phyloP scores from a whole-genome alignment of 2,113 vertebrate species.

The Anarhynchus alexandrinus region DNA sequence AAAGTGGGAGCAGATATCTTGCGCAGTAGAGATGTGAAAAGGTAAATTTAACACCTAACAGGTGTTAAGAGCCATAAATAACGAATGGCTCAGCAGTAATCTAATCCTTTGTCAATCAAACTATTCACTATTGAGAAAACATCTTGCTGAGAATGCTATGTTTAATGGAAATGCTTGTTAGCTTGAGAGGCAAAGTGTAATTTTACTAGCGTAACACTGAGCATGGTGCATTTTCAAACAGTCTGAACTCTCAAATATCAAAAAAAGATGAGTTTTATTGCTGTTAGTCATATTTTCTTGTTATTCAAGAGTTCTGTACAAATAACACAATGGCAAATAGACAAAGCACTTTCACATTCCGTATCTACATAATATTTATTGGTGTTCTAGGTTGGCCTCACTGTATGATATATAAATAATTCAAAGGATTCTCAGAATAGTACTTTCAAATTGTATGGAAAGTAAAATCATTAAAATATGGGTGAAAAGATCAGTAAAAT shows the following conservation, averaged over 20 bases:
- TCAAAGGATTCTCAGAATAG: neutral
- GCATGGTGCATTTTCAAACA: neutral
- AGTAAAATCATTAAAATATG: neutral
- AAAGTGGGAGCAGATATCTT: neutral
- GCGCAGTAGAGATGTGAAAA: slow-evolving; percentile 11
- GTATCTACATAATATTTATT: neutral
- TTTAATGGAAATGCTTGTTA: slow-evolving; percentile 36
- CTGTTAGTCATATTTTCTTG: neutral
- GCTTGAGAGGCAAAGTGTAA: neutral
- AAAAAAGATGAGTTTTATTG: neutral
- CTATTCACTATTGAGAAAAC: slow-evolving; percentile 8
- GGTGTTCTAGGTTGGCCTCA: neutral
- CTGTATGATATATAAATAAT: neutral
- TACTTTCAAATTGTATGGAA: neutral
- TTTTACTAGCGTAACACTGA: neutral
- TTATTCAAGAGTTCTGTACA: neutral
- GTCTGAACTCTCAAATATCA: neutral
- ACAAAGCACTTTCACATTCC: neutral
- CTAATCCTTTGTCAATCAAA: slow-evolving; percentile 57
- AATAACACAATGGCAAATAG: neutral
- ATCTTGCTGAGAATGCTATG: neutral
- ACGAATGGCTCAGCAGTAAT: neutral
- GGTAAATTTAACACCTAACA: slow-evolving; percentile 53
- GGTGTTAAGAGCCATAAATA: slow-evolving; percentile 46
- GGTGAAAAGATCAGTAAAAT: neutral